These are phyloP conservation scores for Melanostigma gelatinosum DNA, from an alignment of 2,113 vertebrate species.

Conservation along the genomic window DNA sequence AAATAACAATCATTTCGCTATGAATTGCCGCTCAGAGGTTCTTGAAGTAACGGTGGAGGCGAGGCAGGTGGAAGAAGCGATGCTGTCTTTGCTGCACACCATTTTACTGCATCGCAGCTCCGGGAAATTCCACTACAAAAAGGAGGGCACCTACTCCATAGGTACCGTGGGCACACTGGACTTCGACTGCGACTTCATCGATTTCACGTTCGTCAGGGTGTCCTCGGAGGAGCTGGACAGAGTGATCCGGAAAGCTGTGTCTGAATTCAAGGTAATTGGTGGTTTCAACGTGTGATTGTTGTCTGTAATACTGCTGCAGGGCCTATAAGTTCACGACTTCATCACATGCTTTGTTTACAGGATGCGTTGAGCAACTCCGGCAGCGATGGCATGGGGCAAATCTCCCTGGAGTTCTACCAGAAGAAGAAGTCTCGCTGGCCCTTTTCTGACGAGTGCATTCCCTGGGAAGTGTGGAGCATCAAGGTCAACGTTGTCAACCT, in stretches of 20 bases:
- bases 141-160: slow-evolving; percentile 98
- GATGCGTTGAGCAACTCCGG: slow-evolving; percentile 91
- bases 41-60: slow-evolving; percentile 96
- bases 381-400: slow-evolving; percentile 94
- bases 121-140: slow-evolving; percentile 99
- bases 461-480: slow-evolving; percentile 98
- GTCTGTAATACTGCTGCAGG: neutral
- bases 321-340: neutral
- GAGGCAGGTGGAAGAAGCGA: slow-evolving; percentile 95
- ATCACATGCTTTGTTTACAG: slow-evolving; percentile 73
- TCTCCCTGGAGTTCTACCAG: slow-evolving; percentile 98
- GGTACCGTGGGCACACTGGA: slow-evolving; percentile 96
- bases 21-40: slow-evolving; percentile 97
- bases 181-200: slow-evolving; percentile 96
- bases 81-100: slow-evolving; percentile 92
- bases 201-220: slow-evolving; percentile 93
- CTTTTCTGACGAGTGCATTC: slow-evolving; percentile 97
- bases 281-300: neutral
- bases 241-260: slow-evolving; percentile 90
- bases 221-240: slow-evolving; percentile 96
- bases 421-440: slow-evolving; percentile 99
- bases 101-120: slow-evolving; percentile 96
- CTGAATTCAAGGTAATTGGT: slow-evolving; percentile 91
- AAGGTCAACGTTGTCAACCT: slow-evolving; percentile 96
- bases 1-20: slow-evolving; percentile 59